phyloP scores from a whole-genome alignment of 2,113 vertebrate genomes.

The Zosterops borbonicus region DNA sequence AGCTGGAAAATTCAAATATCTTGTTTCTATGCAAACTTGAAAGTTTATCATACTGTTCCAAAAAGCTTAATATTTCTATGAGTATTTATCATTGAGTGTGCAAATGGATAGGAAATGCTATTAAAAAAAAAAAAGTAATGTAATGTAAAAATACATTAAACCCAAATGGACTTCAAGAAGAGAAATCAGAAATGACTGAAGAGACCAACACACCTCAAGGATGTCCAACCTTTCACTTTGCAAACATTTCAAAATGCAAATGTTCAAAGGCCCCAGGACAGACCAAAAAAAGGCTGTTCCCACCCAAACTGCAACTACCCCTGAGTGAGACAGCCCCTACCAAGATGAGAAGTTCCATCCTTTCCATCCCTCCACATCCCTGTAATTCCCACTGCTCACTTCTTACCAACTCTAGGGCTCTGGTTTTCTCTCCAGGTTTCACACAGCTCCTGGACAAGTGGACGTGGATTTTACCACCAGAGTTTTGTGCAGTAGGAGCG shows the following conservation, averaged over 20 bases:
- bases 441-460: accelerated
- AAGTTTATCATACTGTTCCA: neutral
- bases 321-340: neutral
- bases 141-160: neutral
- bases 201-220: neutral
- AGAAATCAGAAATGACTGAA: neutral
- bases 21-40: neutral
- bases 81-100: neutral
- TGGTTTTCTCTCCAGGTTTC: neutral
- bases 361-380: neutral
- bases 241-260: neutral
- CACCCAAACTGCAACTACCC: neutral
- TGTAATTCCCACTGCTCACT: neutral
- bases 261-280: neutral
- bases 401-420: neutral
- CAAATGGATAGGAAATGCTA: neutral
- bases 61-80: neutral
- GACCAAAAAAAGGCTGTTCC: neutral
- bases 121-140: neutral
- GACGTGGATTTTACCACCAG: neutral
- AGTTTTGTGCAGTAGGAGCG: neutral
- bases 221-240: neutral
- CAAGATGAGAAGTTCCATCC: neutral
- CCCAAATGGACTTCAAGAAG: neutral
- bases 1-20: neutral